Conservation (phyloP, 1,140 invertebrate genomes). For the Bactericera cockerelli region DNA sequence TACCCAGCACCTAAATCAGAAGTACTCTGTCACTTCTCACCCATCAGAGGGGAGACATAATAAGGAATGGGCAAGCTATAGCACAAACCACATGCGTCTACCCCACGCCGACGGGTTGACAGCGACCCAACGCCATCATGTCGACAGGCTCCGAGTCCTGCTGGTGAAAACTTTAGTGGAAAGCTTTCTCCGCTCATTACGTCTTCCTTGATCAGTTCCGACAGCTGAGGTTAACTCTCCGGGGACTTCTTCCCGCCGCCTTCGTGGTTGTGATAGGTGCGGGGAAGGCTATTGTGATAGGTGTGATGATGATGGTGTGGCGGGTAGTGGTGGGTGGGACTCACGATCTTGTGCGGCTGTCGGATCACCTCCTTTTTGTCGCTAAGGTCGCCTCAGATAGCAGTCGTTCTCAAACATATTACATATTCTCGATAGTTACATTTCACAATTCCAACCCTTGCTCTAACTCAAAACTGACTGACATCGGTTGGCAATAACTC, state of each 20-base stretch:
- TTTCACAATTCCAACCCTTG: no score
- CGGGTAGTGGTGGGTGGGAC: constrained; percentile 31
- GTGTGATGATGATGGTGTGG: constrained; percentile 33
- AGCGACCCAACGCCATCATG: constrained; percentile 24
- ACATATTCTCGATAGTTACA: no score
- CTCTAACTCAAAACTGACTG: no score
- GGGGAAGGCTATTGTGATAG: constrained; percentile 23
- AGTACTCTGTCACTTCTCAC: no score
- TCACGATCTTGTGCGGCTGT: constrained; percentile 52
- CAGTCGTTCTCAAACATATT: constrained; percentile 99
- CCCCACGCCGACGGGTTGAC: no score
- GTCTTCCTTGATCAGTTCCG: constrained; percentile 13
- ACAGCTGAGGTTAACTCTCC: constrained; percentile 16
- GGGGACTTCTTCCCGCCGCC: constrained; percentile 17
- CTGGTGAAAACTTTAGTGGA: constrained; percentile 17
- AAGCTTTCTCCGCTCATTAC: constrained; percentile 25
- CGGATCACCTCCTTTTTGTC: constrained; percentile 80
- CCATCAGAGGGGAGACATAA: no score
- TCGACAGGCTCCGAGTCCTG: constrained; percentile 32
- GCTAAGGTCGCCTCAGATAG: constrained; percentile 88
- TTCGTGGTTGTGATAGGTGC: constrained; percentile 12
- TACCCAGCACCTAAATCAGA: no score
- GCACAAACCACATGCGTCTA: no score
- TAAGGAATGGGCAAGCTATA: no score
- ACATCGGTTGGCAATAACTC: no score